Evolutionary conservation across 2,113 vertebrate genomes (phyloP), one percentile per base, ranked within the genome.

Genomic region (Uria lomvia): DNA sequence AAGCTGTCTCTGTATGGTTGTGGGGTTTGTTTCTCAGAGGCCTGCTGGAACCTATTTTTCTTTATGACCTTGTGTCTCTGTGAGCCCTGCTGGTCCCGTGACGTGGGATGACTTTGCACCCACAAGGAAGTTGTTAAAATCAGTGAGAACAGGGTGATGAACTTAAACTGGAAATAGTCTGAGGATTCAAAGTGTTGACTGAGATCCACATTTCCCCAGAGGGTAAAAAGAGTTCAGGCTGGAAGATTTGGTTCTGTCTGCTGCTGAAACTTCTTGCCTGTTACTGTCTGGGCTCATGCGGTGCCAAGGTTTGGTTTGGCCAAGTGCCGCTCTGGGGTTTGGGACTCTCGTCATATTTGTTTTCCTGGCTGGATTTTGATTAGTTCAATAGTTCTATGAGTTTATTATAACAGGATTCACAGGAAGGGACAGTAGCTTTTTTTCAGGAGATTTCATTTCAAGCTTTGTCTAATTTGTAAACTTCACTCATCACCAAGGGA

Each of bases 401-500:
- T 73, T 96, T 86, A 66, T 92, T 90, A 73, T 62, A 55, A n/a
- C 58, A 73, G n/a, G 55, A 80, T 87, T 95, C 58, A 72, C 47
- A 67, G 82, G 82, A 95, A 60, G 68, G 92, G 40, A 63, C 0
- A 0, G 74, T 47, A 36, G 32, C 77, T 79, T 95, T 95, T 63
- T 86, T 92, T 49, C n/a, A 67, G 75, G 73, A 74, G 36, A 20
- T 26, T 50, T 90, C 3, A 55, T 65, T 97, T 95, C 77, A 89
- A 94, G 72, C 30, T 68, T 45, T 91, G 20, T 32, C 29, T 78
- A 27, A 81, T 87, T 59, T 86, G 55, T 42, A 82, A 89, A 70
- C 80, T 65, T 97, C 92, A 59, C 42, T 60, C 58, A 85, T 96
- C 96, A 96, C 42, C 26, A 96, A 93, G 92, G 89, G 72, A 86